These are phyloP conservation scores for Aphelenchoides bicaudatus DNA, from an alignment of 2,888 invertebrate genomes.

Conservation along the genomic window DNA sequence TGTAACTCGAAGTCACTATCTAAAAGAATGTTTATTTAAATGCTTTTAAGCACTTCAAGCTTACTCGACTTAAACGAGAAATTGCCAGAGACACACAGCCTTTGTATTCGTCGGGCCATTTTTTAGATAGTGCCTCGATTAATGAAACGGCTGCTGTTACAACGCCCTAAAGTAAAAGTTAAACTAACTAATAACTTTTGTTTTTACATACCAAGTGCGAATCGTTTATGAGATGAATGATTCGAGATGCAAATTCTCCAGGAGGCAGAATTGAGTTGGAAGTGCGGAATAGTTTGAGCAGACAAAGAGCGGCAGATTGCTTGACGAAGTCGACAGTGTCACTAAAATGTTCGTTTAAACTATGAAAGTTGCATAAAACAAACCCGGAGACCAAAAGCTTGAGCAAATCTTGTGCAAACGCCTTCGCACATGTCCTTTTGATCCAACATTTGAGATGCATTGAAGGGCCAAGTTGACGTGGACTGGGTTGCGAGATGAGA, in stretches of 20 bases:
- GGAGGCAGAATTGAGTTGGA: constrained; percentile 87
- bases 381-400: constrained; percentile 86
- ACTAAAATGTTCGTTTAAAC: constrained; percentile 63
- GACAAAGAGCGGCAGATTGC: constrained; percentile 94
- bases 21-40: constrained; percentile 61
- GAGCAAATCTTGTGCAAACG: constrained; percentile 94
- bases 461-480: constrained; percentile 97
- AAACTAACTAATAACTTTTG: constrained; percentile 9
- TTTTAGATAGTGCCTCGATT: constrained; percentile 95
- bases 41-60: neutral
- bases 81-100: constrained; percentile 97
- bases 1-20: constrained; percentile 98
- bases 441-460: constrained; percentile 99
- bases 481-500: constrained; percentile 82
- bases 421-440: constrained; percentile 99
- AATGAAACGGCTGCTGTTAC: constrained; percentile 96
- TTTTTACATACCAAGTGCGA: constrained; percentile 75
- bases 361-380: neutral
- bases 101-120: constrained; percentile 98
- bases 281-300: constrained; percentile 85
- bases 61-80: constrained; percentile 75
- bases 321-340: constrained; percentile 99
- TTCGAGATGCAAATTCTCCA: constrained; percentile 96
- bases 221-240: constrained; percentile 95
- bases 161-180: constrained; percentile 70